Evolutionary conservation across 2,888 invertebrate species (phyloP), one percentile per base, ranked within the genome.

Genomic region (Nysson spinosus): DNA sequence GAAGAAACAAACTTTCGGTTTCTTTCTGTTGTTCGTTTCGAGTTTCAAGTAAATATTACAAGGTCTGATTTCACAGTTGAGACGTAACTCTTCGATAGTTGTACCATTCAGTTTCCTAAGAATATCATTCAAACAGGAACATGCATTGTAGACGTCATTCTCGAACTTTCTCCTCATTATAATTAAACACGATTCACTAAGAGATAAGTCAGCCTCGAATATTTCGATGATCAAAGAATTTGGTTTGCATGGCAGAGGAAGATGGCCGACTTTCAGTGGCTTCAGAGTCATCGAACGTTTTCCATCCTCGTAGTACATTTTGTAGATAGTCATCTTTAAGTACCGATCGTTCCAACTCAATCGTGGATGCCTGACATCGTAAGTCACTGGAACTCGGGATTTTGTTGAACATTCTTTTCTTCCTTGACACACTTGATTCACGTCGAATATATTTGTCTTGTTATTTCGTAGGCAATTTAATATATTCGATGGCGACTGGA

Each of bases 11-110:
- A 55, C 46, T 32, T 70, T 60, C 0, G 46, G 5, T 2, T 58
- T 44, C 17, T 57, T 42, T 1, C 22, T 7, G 2, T 4, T 28
- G 7, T 6, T 35, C 1, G 14, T 9, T 17, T 60, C 64, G 7
- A 84, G 60, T 37, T 72, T 77, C 26, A 84, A 60, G 22, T 54
- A 70, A 14, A 83, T 50, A 16, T 63, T 69, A 49, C 65, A 72
- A 0, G 61, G 50, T 12, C 73, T 67, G 40, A 83, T 75, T 28
- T 80, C 71, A 20, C 80, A 80, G 6, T 67, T 46, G 9, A 80
- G 49, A 12, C 42, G 35, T 4, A 70, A 26, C 2, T 50, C 40
- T 5, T 17, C 39, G 6, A 67, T 63, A 14, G 3, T n/a, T 0
- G 39, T 35, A 3, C 11, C 16, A 17, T 66, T 35, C 11, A 64